Evolutionary conservation across 1,140 invertebrate genomes (phyloP), one percentile per base, ranked within the genome.

Genomic region (Heterodera carotae): DNA sequence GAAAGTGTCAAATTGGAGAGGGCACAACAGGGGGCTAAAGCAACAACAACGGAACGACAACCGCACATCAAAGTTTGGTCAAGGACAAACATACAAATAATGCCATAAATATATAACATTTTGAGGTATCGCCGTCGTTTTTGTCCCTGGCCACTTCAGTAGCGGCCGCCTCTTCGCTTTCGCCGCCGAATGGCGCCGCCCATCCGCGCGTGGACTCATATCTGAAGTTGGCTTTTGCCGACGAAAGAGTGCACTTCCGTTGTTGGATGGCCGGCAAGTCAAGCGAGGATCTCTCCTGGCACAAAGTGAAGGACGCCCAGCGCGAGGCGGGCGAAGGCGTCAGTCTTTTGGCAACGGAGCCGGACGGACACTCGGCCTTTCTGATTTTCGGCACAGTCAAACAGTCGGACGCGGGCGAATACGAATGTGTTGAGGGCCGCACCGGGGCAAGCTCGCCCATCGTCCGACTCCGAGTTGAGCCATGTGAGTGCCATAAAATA

Each of bases 331-430:
- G 67, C 43, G 31, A 69, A 34, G 67, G 67, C 8, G 31, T 39
- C 7, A 69, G 69, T 7, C 56, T 56, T 22, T 56, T 74, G 25
- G 27, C 43, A 18, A 74, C 59, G 27, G 72, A 74, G n/a, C 56
- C 39, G 10, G 72, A 74, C 64, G 53, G 33, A 5, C 72, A 74
- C n/a, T 74, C 72, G 12, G 72, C 64, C 15, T 74, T 74, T 74
- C 8, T 74, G 72, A 62, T 74, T 8, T 74, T 74, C 53, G 39
- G 64, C n/a, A 27, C 59, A 15, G 72, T 74, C 27, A 74, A 29
- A n/a, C 31, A 74, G 64, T 25, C 72, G 0, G 72, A 74, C 64
- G 56, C 48, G 15, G 72, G 72, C 27, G 64, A 62, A 18, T 74
- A 74, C 36, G 56, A 74, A 33, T 74, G 72, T 25, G 27, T 62